Evolutionary conservation across 2,888 invertebrate genomes (phyloP).

Genomic region (Drosophila diplacantha): DNA sequence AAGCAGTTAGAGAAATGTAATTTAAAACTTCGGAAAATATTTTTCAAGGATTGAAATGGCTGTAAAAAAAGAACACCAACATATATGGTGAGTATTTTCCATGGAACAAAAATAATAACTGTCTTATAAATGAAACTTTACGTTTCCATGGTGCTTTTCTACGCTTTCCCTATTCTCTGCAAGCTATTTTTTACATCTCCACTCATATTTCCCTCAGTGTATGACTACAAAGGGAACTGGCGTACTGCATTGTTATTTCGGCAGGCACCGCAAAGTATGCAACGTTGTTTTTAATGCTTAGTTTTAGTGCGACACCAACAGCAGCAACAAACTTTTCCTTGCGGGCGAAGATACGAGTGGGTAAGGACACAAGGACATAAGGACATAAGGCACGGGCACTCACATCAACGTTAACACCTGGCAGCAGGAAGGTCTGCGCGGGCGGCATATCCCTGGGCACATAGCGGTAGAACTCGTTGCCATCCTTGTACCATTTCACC

Average conservation of each 20-base stretch:
- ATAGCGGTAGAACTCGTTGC: conserved; percentile 92
- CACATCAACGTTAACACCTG: conserved; percentile 91
- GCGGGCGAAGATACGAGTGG: conserved; percentile 3
- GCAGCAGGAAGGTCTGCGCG: conserved; percentile 86
- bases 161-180: not conserved
- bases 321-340: conserved; percentile 19
- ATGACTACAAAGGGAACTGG: not conserved
- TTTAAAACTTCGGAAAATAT: not conserved
- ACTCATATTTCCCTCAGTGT: not conserved
- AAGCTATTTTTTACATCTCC: no score
- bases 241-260: conserved; percentile 48
- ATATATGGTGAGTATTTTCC: no score
- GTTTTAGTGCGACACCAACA: conserved; percentile 33
- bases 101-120: not conserved
- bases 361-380: conserved; percentile 7
- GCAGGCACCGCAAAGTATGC: conserved; percentile 64
- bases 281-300: conserved; percentile 58
- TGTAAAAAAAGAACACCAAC: not conserved
- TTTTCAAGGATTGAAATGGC: not conserved
- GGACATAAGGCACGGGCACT: conserved; percentile 77
- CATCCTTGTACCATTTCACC: conserved; percentile 95
- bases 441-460: conserved; percentile 90
- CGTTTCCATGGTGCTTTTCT: no score
- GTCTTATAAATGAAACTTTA: not conserved
- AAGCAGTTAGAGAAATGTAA: conserved; percentile 6